Conservation (phyloP, 2,888 invertebrate genomes). For the Scrobipalpa costella region DNA sequence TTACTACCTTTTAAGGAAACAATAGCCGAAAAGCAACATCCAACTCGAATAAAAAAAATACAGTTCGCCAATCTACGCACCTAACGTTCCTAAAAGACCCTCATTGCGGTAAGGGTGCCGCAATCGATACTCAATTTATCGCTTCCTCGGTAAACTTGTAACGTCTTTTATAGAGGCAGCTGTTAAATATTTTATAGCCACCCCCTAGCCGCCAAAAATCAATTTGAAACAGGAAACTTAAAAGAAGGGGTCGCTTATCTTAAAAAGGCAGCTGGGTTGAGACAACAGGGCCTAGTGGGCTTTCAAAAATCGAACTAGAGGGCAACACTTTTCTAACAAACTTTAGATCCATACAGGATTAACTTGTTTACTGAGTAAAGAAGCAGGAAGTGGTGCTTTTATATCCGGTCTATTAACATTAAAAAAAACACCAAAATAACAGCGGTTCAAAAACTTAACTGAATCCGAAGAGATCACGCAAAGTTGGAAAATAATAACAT, state of each 20-base stretch:
- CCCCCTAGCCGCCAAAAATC: slow-evolving; percentile 59
- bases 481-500: too few relatives aligned
- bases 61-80: background rate
- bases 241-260: slow-evolving; percentile 72
- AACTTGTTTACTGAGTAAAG: too few relatives aligned
- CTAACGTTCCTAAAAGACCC: slow-evolving; percentile 23
- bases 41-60: background rate
- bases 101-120: slow-evolving; percentile 32
- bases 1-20: too few relatives aligned
- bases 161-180: slow-evolving; percentile 45
- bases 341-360: background rate
- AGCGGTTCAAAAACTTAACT: too few relatives aligned
- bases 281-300: slow-evolving; percentile 51
- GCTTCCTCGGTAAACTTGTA: slow-evolving; percentile 45
- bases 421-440: too few relatives aligned
- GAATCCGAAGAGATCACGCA: too few relatives aligned
- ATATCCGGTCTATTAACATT: too few relatives aligned
- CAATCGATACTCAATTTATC: slow-evolving; percentile 46
- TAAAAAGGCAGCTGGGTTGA: slow-evolving; percentile 59
- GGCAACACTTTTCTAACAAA: background rate
- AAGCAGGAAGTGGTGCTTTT: too few relatives aligned
- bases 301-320: background rate
- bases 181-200: slow-evolving; percentile 64
- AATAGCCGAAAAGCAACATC: too few relatives aligned
- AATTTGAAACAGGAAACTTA: slow-evolving; percentile 66